Conservation (phyloP, 1,140 invertebrate species). For the Drosophila truncata region DNA sequence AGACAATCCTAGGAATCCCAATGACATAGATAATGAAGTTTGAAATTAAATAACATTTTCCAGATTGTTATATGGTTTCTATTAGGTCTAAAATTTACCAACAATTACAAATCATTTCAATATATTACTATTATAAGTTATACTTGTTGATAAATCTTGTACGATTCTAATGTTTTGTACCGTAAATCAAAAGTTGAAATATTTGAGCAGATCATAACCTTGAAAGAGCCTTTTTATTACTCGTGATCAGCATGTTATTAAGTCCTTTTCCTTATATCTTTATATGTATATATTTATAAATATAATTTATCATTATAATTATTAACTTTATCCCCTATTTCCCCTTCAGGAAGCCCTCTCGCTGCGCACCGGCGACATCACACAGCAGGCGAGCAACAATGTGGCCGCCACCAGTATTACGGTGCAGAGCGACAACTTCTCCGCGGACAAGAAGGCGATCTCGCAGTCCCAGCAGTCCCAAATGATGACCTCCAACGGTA, state of each 20-base stretch:
- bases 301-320: neutral
- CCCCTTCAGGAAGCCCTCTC: conserved; percentile 91
- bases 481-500: conserved; percentile 92
- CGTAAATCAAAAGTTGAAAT: neutral
- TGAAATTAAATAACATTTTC: neutral
- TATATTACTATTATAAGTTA: too few species aligned
- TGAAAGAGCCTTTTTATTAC: neutral
- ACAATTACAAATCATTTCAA: neutral
- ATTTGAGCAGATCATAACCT: neutral
- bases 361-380: conserved; percentile 92
- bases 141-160: neutral
- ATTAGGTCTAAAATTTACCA: neutral
- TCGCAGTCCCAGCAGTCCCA: conserved; percentile 93
- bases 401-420: conserved; percentile 92
- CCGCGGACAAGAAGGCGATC: conserved; percentile 93
- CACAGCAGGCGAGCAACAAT: conserved; percentile 93
- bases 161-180: too few species aligned
- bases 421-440: conserved; percentile 93
- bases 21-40: neutral
- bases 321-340: conserved; percentile 19
- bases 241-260: conserved; percentile 22
- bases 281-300: neutral
- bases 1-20: too few species aligned
- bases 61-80: neutral
- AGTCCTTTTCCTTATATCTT: neutral